Percentiles rank a stretch among this genome's conserved stretches.
These are phyloP conservation scores for Mnemiopsis leidyi DNA, from an alignment of 37 sponge, comb jelly and placozoan genomes.

Conservation along the genomic window DNA sequence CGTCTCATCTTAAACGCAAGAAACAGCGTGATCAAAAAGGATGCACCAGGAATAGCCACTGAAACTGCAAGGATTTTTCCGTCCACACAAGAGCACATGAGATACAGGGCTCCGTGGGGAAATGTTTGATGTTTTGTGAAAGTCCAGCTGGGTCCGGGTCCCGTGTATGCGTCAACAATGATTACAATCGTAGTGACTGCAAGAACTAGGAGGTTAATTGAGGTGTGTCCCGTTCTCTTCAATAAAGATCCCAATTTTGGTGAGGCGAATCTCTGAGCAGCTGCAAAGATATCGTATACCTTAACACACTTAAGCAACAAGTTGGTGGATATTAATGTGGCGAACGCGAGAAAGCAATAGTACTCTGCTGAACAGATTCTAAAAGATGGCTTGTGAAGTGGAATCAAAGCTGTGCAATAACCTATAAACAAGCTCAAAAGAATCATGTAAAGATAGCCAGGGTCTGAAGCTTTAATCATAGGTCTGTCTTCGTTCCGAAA, in stretches of 20 bases:
- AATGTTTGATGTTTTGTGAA: neutral
- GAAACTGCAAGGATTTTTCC: neutral
- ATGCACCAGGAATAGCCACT: neutral
- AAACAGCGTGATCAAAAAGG: neutral
- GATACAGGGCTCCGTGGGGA: neutral
- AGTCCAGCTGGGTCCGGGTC: neutral
- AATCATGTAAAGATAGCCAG: neutral
- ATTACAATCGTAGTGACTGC: neutral
- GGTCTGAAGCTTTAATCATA: conserved; percentile 15
- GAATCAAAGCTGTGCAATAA: neutral
- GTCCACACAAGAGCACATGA: neutral
- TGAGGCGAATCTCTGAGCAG: neutral
- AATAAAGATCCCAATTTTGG: neutral
- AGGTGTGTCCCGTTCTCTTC: neutral
- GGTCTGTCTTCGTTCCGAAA: neutral
- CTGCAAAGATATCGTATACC: neutral
- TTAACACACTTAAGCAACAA: neutral
- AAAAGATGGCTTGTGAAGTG: neutral
- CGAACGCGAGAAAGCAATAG: neutral
- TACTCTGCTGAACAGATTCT: neutral
- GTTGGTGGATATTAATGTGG: neutral
- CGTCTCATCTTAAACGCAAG: neutral
- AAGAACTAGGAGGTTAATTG: neutral
- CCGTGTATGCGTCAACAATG: neutral
- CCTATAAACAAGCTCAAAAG: neutral